phyloP scores from a whole-genome alignment of 2,113 vertebrate species.

The Microcebus tavaratra region DNA sequence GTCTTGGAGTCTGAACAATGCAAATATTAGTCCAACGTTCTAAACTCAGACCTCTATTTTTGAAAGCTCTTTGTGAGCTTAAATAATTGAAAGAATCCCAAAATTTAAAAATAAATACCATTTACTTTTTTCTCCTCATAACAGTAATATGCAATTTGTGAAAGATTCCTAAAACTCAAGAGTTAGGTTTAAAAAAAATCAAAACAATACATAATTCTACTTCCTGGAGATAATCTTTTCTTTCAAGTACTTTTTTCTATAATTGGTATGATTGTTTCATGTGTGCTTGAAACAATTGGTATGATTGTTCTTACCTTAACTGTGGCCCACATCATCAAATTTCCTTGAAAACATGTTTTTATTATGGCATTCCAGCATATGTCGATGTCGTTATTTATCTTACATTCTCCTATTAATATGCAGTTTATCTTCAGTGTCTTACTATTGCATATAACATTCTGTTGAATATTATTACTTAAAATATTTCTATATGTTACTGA shows the following conservation, averaged over 20 bases:
- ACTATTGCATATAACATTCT: background rate
- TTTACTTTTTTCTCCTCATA: background rate
- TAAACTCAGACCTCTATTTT: background rate
- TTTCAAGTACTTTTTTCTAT: background rate
- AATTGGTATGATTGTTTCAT: background rate
- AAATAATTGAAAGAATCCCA: background rate
- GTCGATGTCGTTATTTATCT: background rate
- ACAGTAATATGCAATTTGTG: background rate
- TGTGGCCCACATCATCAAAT: background rate
- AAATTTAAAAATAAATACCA: background rate
- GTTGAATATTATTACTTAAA: background rate
- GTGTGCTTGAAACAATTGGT: no score
- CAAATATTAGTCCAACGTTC: background rate
- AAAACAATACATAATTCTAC: background rate
- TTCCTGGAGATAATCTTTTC: background rate
- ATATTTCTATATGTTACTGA: background rate
- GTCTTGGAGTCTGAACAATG: background rate
- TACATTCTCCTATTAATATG: background rate
- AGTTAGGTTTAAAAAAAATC: background rate
- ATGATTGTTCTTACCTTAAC: background rate
- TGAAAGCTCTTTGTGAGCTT: background rate
- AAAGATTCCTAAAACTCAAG: background rate
- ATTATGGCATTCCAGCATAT: background rate
- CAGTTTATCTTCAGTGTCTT: background rate
- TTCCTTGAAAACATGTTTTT: background rate